Conservation (phyloP, 1,140 invertebrate genomes). For the Batillaria attramentaria region DNA sequence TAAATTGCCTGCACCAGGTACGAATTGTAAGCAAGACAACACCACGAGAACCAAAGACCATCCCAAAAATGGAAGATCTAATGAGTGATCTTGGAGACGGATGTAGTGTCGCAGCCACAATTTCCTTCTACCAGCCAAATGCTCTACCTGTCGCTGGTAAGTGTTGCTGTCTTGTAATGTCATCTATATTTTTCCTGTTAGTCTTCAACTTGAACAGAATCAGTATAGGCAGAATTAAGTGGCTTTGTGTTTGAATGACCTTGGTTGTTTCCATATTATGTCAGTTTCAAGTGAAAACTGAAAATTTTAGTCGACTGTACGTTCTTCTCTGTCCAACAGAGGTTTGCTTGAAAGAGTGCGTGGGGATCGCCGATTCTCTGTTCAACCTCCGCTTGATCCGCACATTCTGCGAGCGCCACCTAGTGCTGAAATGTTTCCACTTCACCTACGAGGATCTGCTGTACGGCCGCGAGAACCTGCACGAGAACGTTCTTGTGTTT, state of each 20-base stretch:
- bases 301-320: too few species aligned
- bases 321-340: too few species aligned
- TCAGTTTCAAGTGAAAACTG: too few species aligned
- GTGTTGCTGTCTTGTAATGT: background rate
- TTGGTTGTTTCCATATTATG: too few species aligned
- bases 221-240: too few species aligned
- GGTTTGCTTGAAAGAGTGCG: conserved; percentile 73
- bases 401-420: conserved; percentile 85
- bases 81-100: too few species aligned
- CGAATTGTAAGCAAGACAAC: background rate
- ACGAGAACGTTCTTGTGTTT: conserved; percentile 92
- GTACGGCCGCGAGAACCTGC: conserved; percentile 85
- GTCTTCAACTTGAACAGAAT: background rate
- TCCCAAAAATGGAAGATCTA: conserved; percentile 5
- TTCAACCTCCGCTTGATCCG: conserved; percentile 93
- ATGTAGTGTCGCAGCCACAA: too few species aligned
- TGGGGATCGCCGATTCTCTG: conserved; percentile 87
- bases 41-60: background rate
- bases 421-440: conserved; percentile 87
- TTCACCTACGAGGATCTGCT: conserved; percentile 96
- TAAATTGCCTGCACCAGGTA: background rate
- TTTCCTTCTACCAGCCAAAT: conserved; percentile 2
- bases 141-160: background rate
- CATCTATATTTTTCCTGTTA: background rate
- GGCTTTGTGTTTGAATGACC: too few species aligned